Conservation (phyloP, 2,888 invertebrate species). For the Plusia festucae region DNA sequence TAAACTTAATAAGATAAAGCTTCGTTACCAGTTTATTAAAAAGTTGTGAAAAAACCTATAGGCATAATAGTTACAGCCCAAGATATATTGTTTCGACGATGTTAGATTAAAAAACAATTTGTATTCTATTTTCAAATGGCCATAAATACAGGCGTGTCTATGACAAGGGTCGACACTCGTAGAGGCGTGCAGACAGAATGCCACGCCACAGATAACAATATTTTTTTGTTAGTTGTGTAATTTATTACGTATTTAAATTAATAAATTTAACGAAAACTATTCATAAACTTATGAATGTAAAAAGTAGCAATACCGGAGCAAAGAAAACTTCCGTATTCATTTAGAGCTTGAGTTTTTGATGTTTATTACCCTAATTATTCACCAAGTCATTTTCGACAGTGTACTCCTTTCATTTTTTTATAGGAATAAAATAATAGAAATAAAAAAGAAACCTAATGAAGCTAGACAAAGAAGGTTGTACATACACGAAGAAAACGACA, state of each 20-base stretch:
- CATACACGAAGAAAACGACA: not conserved
- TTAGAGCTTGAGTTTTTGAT: too few species aligned
- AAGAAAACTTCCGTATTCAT: not conserved
- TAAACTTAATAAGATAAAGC: not conserved
- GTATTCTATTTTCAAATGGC: constrained; percentile 59
- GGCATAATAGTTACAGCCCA: constrained; percentile 9
- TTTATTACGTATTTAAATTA: not conserved
- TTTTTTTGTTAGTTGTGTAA: constrained; percentile 44
- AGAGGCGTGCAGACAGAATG: constrained; percentile 57
- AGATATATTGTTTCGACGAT: constrained; percentile 23
- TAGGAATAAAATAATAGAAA: not conserved
- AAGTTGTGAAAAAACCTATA: not conserved
- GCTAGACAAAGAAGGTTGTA: not conserved
- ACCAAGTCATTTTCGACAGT: not conserved
- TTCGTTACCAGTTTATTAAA: not conserved
- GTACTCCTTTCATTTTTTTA: not conserved
- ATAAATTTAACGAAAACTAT: not conserved
- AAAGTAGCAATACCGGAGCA: not conserved
- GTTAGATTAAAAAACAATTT: constrained; percentile 54
- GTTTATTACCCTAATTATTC: not conserved
- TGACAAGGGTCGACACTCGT: constrained; percentile 64
- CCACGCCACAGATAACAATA: constrained; percentile 55
- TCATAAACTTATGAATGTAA: not conserved
- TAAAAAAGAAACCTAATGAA: not conserved
- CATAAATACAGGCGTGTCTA: constrained; percentile 61